A percentile compares a stretch with the other conserved stretches of the same genome.
Conservation (phyloP, 2,797 vertebrate species). For the Fistularia commersonii region DNA sequence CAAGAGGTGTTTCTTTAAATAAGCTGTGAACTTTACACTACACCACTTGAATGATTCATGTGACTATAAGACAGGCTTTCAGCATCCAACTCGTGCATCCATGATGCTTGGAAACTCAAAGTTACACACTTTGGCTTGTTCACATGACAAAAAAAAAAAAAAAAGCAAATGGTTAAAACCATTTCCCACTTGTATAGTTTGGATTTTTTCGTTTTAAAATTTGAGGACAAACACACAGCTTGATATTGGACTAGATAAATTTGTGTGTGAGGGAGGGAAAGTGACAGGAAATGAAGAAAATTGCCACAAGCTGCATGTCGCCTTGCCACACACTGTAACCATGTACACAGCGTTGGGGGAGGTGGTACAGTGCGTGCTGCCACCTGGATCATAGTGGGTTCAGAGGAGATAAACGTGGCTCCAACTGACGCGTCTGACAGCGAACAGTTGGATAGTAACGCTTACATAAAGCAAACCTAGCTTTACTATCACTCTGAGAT, state of each 20-base stretch:
- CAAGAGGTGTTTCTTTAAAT: constrained; percentile 4
- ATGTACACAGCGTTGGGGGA: constrained; percentile 44
- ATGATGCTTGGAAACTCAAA: constrained; percentile 3
- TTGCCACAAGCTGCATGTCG: constrained; percentile 61
- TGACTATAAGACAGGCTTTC: not conserved
- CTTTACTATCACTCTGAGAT: too few relatives aligned
- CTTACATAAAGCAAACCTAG: too few relatives aligned
- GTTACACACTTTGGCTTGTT: constrained; percentile 1
- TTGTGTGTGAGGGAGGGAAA: constrained; percentile 43
- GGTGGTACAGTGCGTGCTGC: constrained; percentile 53
- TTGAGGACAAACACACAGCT: constrained; percentile 11
- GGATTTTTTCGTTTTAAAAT: not conserved
- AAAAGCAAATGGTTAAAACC: not conserved
- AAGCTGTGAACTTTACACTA: constrained; percentile 18
- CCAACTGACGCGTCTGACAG: too few relatives aligned
- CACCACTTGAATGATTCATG: constrained; percentile 15
- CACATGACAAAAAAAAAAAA: constrained; percentile 13
- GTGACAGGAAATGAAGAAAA: constrained; percentile 71
- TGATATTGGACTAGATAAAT: constrained; percentile 3
- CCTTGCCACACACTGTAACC: constrained; percentile 39
- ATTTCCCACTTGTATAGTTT: too few relatives aligned
- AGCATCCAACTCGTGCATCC: constrained; percentile 17
- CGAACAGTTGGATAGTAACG: too few relatives aligned
- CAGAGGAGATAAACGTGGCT: constrained; percentile 49
- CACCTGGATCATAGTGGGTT: constrained; percentile 56